A percentile compares a stretch with the other conserved stretches of the same genome.
Evolutionary conservation across 2,113 vertebrate species (phyloP).

Genomic region (Condylura cristata): DNA sequence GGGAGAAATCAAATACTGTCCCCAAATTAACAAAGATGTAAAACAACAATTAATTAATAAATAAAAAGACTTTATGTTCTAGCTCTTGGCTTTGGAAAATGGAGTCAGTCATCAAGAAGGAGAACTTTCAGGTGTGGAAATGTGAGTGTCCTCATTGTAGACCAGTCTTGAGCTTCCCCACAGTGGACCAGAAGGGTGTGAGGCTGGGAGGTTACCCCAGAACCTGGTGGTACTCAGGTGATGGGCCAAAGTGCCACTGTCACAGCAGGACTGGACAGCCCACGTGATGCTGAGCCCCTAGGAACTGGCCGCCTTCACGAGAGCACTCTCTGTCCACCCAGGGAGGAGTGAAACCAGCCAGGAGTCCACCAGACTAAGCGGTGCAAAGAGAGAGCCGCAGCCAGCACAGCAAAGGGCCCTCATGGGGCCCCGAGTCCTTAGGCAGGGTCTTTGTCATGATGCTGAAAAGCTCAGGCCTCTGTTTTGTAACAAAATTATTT

Average conservation of each 20-base stretch:
- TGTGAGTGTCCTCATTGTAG: neutral
- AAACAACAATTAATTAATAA: no score
- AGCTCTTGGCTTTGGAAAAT: constrained; percentile 12
- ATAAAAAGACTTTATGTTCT: neutral
- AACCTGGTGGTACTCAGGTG: neutral
- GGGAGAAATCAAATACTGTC: no score
- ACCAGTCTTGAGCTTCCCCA: neutral
- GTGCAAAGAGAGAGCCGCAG: neutral
- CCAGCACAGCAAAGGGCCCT: neutral
- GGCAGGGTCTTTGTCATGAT: neutral
- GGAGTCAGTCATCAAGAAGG: neutral
- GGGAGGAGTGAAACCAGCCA: neutral
- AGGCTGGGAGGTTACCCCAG: neutral
- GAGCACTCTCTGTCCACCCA: neutral
- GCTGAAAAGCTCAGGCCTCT: neutral
- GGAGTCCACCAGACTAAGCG: neutral
- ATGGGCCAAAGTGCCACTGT: neutral
- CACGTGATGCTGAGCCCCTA: neutral
- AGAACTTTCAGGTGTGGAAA: neutral
- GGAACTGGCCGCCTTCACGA: neutral
- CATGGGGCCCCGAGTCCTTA: no score
- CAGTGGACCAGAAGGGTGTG: neutral
- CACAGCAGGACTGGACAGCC: neutral
- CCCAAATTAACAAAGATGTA: no score
- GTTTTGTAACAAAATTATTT: neutral